phyloP scores from a whole-genome alignment of 1,140 invertebrate species.

The Solenopsis fugax region DNA sequence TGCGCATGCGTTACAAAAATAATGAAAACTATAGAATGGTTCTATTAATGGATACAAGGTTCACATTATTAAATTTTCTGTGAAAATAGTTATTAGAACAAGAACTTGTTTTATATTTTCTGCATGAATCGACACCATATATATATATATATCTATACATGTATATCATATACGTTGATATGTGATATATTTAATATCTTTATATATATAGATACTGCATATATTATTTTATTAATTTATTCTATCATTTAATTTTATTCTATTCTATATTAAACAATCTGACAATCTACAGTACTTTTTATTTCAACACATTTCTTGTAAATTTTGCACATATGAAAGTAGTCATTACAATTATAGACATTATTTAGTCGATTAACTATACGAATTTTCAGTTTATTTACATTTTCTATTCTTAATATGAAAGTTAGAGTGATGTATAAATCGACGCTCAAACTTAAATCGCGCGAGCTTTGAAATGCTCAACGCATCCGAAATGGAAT shows the following conservation, averaged over 20 bases:
- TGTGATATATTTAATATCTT: too few species aligned
- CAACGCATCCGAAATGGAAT: slow-evolving; percentile 69
- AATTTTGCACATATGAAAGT: neutral
- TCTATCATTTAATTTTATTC: neutral
- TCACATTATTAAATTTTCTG: neutral
- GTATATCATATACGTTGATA: too few species aligned
- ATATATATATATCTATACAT: too few species aligned
- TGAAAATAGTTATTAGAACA: neutral
- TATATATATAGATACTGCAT: neutral
- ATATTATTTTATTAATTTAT: neutral
- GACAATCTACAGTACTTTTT: neutral
- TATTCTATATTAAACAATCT: neutral
- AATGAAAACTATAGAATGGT: neutral
- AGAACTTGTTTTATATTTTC: neutral
- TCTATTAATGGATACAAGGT: neutral
- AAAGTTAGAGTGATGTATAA: slow-evolving; percentile 65
- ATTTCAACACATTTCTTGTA: neutral
- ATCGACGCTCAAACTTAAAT: slow-evolving; percentile 68
- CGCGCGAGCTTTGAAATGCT: slow-evolving; percentile 32
- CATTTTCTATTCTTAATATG: neutral
- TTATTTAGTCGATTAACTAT: neutral
- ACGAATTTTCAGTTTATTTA: neutral
- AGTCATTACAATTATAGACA: neutral
- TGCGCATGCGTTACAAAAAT: neutral
- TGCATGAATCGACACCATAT: neutral